Base-by-base conservation (phyloP, 64 coral and sea anemone genomes). In the Hydrozoanthus tunicans region DNA sequence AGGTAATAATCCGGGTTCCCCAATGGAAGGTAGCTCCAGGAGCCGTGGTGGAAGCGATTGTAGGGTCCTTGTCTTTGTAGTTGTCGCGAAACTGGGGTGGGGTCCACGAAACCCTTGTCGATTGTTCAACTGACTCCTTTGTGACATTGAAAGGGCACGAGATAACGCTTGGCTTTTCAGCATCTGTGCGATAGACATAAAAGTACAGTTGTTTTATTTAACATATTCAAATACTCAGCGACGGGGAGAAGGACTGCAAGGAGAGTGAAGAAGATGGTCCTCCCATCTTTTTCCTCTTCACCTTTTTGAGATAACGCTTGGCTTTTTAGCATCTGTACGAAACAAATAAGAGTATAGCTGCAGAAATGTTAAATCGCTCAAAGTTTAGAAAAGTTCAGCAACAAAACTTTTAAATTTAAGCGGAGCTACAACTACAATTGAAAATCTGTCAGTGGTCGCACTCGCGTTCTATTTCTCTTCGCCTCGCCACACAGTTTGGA, bases 131-230 rank as follows among this genome's bases (percentile, higher is more conserved):
- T 5, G 86, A 43, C 51, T 90, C 86, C 51, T 90, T 90, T 24
- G 86, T 90, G 26, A 90, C 58, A 53, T 90, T 90, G 56, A 78
- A 73, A 62, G 86, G 86, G 57, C 86, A 90, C 86, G 72, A 78
- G 57, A 90, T 90, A 5, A 90, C 86, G 15, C 77, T 90, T 64
- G 86, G 86, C 6, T 90, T 90, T 24, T 90, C 86, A 24, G 78
- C 86, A 90, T 90, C 86, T 90, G 73, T 12, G 78, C 56, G 2
- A 55, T 67, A 53, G 70, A 52, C 26, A 65, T 65, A 53, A 79
- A 20, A 20, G 20, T 20, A 20, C 20, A 20, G 20, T 20, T 20
- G 20, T 20, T 20, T 20, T 20, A 20, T 20, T 20, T 20, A 20
- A 20, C 20, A 20, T 20, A 20, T 20, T 20, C 20, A 20, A 20